Base-by-base conservation (phyloP, 2,888 invertebrate genomes). In the Leptinotarsa rubiginosa region DNA sequence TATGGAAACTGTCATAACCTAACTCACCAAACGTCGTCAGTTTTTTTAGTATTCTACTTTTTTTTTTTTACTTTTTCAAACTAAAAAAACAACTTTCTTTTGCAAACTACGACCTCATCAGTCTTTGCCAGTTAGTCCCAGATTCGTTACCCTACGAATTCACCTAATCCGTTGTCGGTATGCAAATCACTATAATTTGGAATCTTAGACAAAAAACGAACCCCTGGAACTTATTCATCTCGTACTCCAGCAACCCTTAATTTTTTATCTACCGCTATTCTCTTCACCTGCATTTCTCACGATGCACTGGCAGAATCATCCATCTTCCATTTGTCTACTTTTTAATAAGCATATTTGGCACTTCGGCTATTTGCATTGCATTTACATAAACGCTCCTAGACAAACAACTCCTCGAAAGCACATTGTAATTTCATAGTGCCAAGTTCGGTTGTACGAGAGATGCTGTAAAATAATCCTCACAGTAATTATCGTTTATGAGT, bases 271-370 rank as follows among this genome's bases (percentile, higher is more conserved):
- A 47, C 56, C 73, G 70, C 73, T 67, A 70, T 77, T 72, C 75
- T 67, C 54, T 70, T 74, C 77, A 77, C 77, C 78, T 77, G 77
- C 75, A 31, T 75, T 78, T 78, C 78, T 78, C 78, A 78, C 78
- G 78, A 76, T 76, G 77, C 47, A 56, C 52, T 20, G 13, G 69
- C 20, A 73, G 65, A 67, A 77, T 78, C 77, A 77, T 78, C 77
- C 75, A 77, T 78, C 75, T 75, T 75, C 54, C 73, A 71, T 75
- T 78, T 78, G 75, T 78, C 73, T 78, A 72, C 73, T 76, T 75
- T 71, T 77, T 79, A 79, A 79, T 79, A 79, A 79, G 74, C 76
- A 73, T 67, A 69, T 75, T 70, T 73, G 75, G 71, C 76, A 72
- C 74, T 56, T 50, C 47, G 25, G n/a, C 31, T n/a, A 69, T 69